phyloP scores from a whole-genome alignment of 2,888 invertebrate species.

The Ormyrus rosae region DNA sequence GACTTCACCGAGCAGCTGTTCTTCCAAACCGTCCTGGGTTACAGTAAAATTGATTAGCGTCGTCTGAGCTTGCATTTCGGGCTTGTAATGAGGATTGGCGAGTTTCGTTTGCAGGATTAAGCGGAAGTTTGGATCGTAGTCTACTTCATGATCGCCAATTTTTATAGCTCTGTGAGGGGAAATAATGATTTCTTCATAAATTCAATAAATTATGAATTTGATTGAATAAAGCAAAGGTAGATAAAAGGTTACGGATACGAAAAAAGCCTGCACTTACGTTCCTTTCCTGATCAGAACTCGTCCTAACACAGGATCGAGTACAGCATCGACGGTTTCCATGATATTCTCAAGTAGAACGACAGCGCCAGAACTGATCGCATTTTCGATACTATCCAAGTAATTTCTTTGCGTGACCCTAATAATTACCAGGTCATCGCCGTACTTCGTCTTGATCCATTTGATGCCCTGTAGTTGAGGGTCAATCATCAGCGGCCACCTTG shows the following conservation, averaged over 20 bases:
- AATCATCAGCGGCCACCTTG: slow-evolving; percentile 96
- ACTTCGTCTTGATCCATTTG: slow-evolving; percentile 96
- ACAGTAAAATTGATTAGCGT: slow-evolving; percentile 97
- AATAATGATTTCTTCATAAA: neutral
- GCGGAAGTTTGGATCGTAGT: slow-evolving; percentile 88
- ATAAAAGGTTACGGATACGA: no score
- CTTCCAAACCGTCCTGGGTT: slow-evolving; percentile 94
- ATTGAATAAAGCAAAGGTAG: neutral
- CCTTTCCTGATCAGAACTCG: slow-evolving; percentile 93
- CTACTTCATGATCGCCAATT: slow-evolving; percentile 95
- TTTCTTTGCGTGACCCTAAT: slow-evolving; percentile 88
- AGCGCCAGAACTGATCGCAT: slow-evolving; percentile 84
- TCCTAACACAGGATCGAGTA: slow-evolving; percentile 91
- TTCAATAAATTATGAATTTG: slow-evolving; percentile 5
- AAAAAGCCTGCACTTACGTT: slow-evolving; percentile 72
- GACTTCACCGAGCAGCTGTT: slow-evolving; percentile 94
- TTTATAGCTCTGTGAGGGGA: slow-evolving; percentile 79
- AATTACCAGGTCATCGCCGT: slow-evolving; percentile 84
- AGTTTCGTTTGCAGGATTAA: slow-evolving; percentile 94
- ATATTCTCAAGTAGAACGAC: slow-evolving; percentile 92
- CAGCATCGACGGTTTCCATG: slow-evolving; percentile 92
- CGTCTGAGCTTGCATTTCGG: slow-evolving; percentile 97
- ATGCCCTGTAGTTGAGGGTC: slow-evolving; percentile 95
- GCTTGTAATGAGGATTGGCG: slow-evolving; percentile 97
- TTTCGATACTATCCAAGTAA: slow-evolving; percentile 90